Conservation (phyloP, 2,113 vertebrate genomes). For the Lagenorhynchus albirostris region DNA sequence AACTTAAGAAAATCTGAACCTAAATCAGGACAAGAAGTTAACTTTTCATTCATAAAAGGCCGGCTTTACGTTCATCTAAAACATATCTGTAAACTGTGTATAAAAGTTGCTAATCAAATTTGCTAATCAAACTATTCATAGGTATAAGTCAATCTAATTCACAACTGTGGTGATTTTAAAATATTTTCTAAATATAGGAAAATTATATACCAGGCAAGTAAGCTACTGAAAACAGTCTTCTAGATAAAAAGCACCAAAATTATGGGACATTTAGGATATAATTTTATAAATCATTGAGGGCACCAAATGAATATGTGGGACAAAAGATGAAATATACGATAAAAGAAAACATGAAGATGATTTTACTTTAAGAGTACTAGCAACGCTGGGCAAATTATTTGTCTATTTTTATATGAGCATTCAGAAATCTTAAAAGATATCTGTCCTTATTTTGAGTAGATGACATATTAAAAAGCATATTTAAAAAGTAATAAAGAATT, state of each 20-base stretch:
- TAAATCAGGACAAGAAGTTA: conserved; percentile 33
- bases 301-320: background rate
- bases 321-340: background rate
- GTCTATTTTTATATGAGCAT: background rate
- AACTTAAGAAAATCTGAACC: conserved; percentile 38
- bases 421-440: conserved; percentile 9
- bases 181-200: conserved; percentile 3
- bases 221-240: background rate
- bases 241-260: background rate
- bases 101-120: background rate
- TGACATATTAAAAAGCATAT: background rate
- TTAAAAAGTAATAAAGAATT: conserved; percentile 22
- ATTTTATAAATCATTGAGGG: background rate
- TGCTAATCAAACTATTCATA: background rate
- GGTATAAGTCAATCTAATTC: conserved; percentile 13
- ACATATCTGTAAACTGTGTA: background rate
- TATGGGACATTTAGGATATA: background rate
- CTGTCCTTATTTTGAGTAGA: conserved; percentile 13
- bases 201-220: background rate
- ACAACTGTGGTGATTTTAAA: conserved; percentile 5
- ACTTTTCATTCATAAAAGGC: conserved; percentile 35
- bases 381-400: background rate
- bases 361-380: background rate
- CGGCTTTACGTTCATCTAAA: background rate
- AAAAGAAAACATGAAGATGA: background rate